A percentile compares a stretch with the other conserved stretches of the same genome.
Evolutionary conservation across 2,797 vertebrate species (phyloP).

Genomic region (Smutsia temminckii): DNA sequence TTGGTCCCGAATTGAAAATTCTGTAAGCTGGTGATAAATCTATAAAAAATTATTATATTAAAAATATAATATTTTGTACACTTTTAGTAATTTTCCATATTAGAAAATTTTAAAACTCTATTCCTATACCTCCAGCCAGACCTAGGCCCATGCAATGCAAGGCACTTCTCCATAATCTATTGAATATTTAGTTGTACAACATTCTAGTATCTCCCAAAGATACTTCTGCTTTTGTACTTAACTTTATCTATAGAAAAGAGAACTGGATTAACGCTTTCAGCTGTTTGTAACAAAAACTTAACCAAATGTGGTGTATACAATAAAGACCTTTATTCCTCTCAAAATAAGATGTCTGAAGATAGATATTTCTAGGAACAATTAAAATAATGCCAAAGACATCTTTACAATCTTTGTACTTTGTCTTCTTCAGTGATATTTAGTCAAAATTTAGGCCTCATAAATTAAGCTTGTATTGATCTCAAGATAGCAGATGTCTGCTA

Average conservation of each 20-base stretch:
- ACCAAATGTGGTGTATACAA: background rate
- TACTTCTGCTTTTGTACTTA: background rate
- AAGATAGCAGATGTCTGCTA: background rate
- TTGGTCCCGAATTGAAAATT: background rate
- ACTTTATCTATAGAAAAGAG: background rate
- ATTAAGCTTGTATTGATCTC: background rate
- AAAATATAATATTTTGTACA: background rate
- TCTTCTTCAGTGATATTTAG: background rate
- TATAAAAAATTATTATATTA: background rate
- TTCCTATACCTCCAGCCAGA: background rate
- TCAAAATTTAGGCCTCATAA: background rate
- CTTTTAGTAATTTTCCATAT: background rate
- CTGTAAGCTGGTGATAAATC: background rate
- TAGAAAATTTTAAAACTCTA: background rate
- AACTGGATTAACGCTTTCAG: background rate
- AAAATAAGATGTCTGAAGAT: background rate
- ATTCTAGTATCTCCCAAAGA: background rate
- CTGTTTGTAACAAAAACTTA: background rate
- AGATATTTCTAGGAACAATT: background rate
- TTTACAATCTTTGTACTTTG: background rate
- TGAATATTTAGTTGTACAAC: background rate
- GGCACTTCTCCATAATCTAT: background rate
- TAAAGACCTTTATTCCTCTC: background rate
- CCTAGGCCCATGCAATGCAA: background rate
- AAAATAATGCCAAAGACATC: background rate